These are phyloP conservation scores for Aplysia californica DNA, from an alignment of 1,140 invertebrate species.

Conservation along the genomic window DNA sequence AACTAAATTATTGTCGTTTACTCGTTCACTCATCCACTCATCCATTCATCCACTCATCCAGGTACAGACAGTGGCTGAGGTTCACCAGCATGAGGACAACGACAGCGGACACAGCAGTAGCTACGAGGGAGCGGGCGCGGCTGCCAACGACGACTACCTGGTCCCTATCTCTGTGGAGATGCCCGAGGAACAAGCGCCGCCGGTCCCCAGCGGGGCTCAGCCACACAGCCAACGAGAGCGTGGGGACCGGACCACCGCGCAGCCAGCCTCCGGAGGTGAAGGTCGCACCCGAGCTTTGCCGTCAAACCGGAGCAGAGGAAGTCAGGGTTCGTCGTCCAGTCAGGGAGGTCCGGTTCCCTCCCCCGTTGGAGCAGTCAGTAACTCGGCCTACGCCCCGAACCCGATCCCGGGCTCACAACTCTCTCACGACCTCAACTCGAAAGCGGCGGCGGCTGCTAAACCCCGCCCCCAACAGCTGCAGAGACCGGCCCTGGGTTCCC, in stretches of 20 bases:
- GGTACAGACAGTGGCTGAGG: conserved; percentile 45
- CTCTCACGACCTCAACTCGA: not conserved
- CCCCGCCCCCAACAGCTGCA: not conserved
- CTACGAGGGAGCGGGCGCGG: conserved; percentile 39
- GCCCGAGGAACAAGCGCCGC: not conserved
- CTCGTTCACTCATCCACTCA: too few relatives aligned
- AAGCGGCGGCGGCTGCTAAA: not conserved
- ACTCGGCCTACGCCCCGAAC: too few relatives aligned
- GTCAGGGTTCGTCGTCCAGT: not conserved
- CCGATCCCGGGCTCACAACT: not conserved
- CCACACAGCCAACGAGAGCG: too few relatives aligned
- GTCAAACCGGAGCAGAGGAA: not conserved
- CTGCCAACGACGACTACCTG: conserved; percentile 56
- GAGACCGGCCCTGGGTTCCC: not conserved
- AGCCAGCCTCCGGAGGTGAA: not conserved
- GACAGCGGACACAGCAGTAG: conserved; percentile 63
- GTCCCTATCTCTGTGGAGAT: conserved; percentile 45
- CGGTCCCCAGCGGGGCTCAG: not conserved
- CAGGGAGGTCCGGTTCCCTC: too few relatives aligned
- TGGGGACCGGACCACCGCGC: not conserved
- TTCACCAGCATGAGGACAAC: conserved; percentile 54
- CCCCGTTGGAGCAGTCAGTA: too few relatives aligned
- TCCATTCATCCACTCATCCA: too few relatives aligned
- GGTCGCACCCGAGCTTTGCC: not conserved
- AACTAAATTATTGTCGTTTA: too few relatives aligned